These are phyloP conservation scores for Ormyrus nitidulus DNA, from an alignment of 2,888 invertebrate species.

Conservation along the genomic window DNA sequence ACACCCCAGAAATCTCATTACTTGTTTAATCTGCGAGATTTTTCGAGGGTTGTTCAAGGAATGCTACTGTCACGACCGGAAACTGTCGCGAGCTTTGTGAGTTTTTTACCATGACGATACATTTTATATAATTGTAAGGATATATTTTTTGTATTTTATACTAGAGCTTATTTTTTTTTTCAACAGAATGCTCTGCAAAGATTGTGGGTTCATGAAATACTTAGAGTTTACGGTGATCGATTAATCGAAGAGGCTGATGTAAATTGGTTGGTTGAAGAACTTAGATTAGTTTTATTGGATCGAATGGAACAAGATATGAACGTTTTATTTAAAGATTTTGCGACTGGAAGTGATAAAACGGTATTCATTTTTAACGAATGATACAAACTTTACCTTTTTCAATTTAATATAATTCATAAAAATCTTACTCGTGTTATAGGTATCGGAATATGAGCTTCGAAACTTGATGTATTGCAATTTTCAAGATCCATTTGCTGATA, in stretches of 20 bases:
- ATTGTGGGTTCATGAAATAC: conserved; percentile 95
- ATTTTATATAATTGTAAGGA: too few relatives aligned
- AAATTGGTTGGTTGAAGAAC: conserved; percentile 85
- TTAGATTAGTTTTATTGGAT: conserved; percentile 79
- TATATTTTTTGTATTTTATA: too few relatives aligned
- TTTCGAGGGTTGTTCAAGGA: conserved; percentile 94
- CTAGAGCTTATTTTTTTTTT: too few relatives aligned
- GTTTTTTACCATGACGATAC: too few relatives aligned
- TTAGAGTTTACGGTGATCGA: conserved; percentile 94
- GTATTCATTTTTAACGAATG: conserved; percentile 16
- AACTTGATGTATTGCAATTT: conserved; percentile 96
- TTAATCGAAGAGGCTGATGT: conserved; percentile 89
- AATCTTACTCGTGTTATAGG: conserved; percentile 71
- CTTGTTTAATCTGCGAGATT: conserved; percentile 94
- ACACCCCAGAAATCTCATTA: conserved; percentile 97
- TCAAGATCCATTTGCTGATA: conserved; percentile 92
- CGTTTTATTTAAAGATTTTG: conserved; percentile 82
- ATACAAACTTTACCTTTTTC: not conserved
- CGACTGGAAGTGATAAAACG: not conserved
- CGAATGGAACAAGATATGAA: conserved; percentile 84
- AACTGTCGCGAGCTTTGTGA: conserved; percentile 44
- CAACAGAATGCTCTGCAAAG: conserved; percentile 87
- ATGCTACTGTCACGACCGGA: conserved; percentile 92
- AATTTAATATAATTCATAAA: conserved; percentile 11
- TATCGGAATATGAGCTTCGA: conserved; percentile 89